phyloP scores from a whole-genome alignment of 2,797 vertebrate species.

The Chelon labrosus region DNA sequence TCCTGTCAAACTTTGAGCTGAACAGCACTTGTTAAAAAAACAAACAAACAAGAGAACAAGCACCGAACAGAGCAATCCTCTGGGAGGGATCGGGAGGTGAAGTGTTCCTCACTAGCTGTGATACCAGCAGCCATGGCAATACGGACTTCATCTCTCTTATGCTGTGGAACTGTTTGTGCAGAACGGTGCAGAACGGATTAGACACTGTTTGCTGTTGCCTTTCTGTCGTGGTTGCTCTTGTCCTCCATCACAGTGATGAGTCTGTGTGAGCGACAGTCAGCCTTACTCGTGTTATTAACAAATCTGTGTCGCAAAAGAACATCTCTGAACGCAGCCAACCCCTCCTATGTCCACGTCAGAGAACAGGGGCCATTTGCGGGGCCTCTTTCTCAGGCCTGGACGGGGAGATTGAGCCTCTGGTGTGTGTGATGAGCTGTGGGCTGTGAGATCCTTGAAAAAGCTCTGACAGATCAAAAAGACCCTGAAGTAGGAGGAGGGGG shows the following conservation, averaged over 20 bases:
- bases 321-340: not conserved
- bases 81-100: slow-evolving; percentile 4
- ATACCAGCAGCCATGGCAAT: slow-evolving; percentile 3
- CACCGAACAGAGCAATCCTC: not conserved
- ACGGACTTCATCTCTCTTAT: slow-evolving; percentile 32
- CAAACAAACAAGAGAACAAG: too few species aligned
- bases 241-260: slow-evolving; percentile 48
- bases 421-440: slow-evolving; percentile 45
- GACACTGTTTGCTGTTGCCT: slow-evolving; percentile 48
- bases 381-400: slow-evolving; percentile 24
- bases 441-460: slow-evolving; percentile 53
- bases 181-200: slow-evolving; percentile 27
- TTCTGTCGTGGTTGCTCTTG: slow-evolving; percentile 35
- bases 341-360: slow-evolving; percentile 41
- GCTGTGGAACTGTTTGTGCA: slow-evolving; percentile 37
- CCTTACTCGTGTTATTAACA: too few species aligned
- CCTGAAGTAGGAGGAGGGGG: slow-evolving; percentile 52
- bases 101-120: slow-evolving; percentile 27
- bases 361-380: slow-evolving; percentile 29
- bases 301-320: too few species aligned
- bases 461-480: slow-evolving; percentile 58
- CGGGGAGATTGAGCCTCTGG: slow-evolving; percentile 22
- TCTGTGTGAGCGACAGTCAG: not conserved
- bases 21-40: slow-evolving; percentile 31
- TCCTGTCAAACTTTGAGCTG: slow-evolving; percentile 32